Conservation (phyloP, 1,140 invertebrate species). For the Scaptodrosophila lebanonensis region DNA sequence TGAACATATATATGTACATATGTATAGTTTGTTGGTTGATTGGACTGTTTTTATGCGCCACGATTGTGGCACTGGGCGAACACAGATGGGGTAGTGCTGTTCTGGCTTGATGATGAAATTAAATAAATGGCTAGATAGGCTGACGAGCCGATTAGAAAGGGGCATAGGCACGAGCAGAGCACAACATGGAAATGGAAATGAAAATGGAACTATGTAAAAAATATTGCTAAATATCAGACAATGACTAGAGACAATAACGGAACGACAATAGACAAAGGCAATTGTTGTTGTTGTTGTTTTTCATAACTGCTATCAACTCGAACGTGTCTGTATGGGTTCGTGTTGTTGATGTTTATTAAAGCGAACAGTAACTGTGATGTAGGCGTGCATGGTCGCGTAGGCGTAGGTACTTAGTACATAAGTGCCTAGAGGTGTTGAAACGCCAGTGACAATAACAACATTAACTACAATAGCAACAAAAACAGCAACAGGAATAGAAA, state of each 20-base stretch:
- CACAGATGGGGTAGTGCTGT: too few relatives aligned
- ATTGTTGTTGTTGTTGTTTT: conserved; percentile 11
- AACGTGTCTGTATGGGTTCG: conserved; percentile 8
- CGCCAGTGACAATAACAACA: conserved; percentile 34
- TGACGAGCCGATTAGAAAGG: conserved; percentile 10
- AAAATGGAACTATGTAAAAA: conserved; percentile 24
- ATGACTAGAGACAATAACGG: conserved; percentile 40
- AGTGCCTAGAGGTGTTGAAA: conserved; percentile 63
- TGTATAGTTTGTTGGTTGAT: background rate
- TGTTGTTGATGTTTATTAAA: conserved; percentile 40
- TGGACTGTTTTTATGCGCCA: too few relatives aligned
- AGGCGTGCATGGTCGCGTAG: conserved; percentile 19
- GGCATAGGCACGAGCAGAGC: too few relatives aligned
- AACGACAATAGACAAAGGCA: conserved; percentile 47
- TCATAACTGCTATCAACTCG: conserved; percentile 40
- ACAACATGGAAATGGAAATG: too few relatives aligned
- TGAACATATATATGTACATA: conserved; percentile 9
- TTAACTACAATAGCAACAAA: conserved; percentile 16
- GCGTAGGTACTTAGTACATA: too few relatives aligned
- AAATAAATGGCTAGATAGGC: conserved; percentile 17
- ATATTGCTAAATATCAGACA: conserved; percentile 59
- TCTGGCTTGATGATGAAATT: conserved; percentile 32
- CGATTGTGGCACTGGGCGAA: too few relatives aligned
- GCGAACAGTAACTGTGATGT: conserved; percentile 49
- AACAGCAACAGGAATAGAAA: conserved; percentile 18